phyloP scores from a whole-genome alignment of 2,888 invertebrate genomes.

The Apamea anceps region DNA sequence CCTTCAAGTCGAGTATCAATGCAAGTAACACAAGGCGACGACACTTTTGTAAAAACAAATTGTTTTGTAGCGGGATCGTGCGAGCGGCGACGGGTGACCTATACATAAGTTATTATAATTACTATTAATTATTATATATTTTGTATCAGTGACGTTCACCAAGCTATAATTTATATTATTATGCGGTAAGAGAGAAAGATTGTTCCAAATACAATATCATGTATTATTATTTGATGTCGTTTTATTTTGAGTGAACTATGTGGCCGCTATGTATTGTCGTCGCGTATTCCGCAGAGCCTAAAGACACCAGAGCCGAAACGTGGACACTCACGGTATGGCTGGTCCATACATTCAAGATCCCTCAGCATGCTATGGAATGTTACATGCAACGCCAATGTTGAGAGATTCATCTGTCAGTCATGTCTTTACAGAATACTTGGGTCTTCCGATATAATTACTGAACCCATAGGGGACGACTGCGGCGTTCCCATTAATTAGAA shows the following conservation, averaged over 20 bases:
- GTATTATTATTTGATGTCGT: constrained; percentile 73
- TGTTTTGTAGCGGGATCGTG: constrained; percentile 71
- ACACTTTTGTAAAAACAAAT: constrained; percentile 70
- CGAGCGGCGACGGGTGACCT: constrained; percentile 75
- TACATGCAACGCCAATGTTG: not conserved
- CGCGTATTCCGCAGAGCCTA: not conserved
- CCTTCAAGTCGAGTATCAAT: constrained; percentile 45
- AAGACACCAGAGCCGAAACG: not conserved
- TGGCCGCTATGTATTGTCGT: not conserved
- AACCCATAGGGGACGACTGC: not conserved
- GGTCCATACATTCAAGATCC: not conserved
- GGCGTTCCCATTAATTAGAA: not conserved
- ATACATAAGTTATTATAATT: constrained; percentile 82
- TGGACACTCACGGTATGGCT: not conserved
- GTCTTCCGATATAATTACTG: not conserved
- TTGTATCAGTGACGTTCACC: constrained; percentile 86
- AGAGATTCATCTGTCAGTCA: not conserved
- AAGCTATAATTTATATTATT: constrained; percentile 86
- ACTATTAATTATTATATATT: constrained; percentile 80
- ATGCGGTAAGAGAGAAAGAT: constrained; percentile 82
- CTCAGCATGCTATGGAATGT: not conserved
- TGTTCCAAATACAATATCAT: constrained; percentile 88
- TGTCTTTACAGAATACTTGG: not conserved
- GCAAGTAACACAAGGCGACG: constrained; percentile 70
- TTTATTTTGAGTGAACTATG: constrained; percentile 36